phyloP scores from a whole-genome alignment of 2,888 invertebrate species.

The Caenorhabditis wallacei region DNA sequence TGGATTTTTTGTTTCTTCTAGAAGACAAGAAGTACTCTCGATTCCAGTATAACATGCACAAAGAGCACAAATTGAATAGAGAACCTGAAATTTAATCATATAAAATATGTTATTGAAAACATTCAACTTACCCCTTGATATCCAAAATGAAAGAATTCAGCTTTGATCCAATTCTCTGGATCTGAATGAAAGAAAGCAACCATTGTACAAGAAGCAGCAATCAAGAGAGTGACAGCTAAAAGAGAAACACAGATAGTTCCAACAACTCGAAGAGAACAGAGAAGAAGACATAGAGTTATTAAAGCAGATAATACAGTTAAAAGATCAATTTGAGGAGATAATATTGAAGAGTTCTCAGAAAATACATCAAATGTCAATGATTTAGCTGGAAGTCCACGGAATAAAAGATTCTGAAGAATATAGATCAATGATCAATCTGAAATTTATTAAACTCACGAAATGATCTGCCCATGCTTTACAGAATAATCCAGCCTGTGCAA shows the following conservation, averaged over 20 bases:
- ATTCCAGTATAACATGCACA: conserved; percentile 67
- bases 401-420: conserved; percentile 65
- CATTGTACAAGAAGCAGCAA: conserved; percentile 69
- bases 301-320: conserved; percentile 60
- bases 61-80: conserved; percentile 63
- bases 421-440: not conserved
- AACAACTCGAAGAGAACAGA: conserved; percentile 68
- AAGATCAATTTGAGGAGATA: conserved; percentile 61
- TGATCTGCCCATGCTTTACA: conserved; percentile 69
- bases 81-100: conserved; percentile 39
- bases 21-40: conserved; percentile 64
- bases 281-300: conserved; percentile 66
- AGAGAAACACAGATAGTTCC: conserved; percentile 69
- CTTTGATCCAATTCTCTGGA: conserved; percentile 72
- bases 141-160: conserved; percentile 69
- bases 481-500: conserved; percentile 62
- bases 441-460: conserved; percentile 46
- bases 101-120: not conserved
- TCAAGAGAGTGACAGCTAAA: conserved; percentile 66
- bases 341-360: conserved; percentile 45
- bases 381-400: conserved; percentile 65
- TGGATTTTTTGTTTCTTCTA: conserved; percentile 71
- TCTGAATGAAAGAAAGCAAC: conserved; percentile 74
- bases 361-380: conserved; percentile 48
- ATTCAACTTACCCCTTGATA: conserved; percentile 49